phyloP scores from a whole-genome alignment of 2,113 vertebrate species.

The Andinoacara biseriatus region DNA sequence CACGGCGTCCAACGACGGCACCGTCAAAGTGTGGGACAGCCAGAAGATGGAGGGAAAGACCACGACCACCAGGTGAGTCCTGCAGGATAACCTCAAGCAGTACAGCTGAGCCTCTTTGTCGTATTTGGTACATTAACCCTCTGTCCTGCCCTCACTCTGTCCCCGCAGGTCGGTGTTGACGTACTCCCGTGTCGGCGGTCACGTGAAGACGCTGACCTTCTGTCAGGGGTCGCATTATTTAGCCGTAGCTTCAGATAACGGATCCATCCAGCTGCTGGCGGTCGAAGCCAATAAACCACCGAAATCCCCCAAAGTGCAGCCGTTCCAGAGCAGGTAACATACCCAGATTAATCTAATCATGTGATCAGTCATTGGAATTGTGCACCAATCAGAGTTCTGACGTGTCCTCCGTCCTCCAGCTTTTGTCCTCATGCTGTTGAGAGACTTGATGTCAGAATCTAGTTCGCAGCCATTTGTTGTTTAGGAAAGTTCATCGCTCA shows the following conservation, averaged over 20 bases:
- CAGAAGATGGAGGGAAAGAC: conserved; percentile 99
- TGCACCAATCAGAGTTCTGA: too few species aligned
- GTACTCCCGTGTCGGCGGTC: conserved; percentile 91
- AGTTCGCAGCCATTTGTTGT: too few species aligned
- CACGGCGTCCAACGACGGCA: conserved; percentile 96
- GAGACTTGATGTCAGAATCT: too few species aligned
- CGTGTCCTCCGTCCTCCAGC: too few species aligned
- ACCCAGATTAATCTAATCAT: not conserved
- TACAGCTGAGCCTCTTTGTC: too few species aligned
- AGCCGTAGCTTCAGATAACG: conserved; percentile 93
- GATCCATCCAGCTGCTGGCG: conserved; percentile 92
- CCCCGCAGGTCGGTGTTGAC: conserved; percentile 90
- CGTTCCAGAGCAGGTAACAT: conserved; percentile 90
- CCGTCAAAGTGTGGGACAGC: conserved; percentile 98
- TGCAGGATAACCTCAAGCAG: accelerated
- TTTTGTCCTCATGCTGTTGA: too few species aligned
- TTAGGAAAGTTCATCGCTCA: too few species aligned
- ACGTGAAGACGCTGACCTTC: conserved; percentile 93
- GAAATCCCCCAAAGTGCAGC: conserved; percentile 95
- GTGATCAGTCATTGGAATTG: not conserved
- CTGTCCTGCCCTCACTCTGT: too few species aligned
- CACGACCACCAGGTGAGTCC: conserved; percentile 90
- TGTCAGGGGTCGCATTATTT: conserved; percentile 97
- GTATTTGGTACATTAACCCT: not conserved
- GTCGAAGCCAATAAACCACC: conserved; percentile 94